A percentile compares a stretch with the other conserved stretches of the same genome.
Conservation (phyloP, 2,797 vertebrate genomes). For the Poeciliopsis infans region DNA sequence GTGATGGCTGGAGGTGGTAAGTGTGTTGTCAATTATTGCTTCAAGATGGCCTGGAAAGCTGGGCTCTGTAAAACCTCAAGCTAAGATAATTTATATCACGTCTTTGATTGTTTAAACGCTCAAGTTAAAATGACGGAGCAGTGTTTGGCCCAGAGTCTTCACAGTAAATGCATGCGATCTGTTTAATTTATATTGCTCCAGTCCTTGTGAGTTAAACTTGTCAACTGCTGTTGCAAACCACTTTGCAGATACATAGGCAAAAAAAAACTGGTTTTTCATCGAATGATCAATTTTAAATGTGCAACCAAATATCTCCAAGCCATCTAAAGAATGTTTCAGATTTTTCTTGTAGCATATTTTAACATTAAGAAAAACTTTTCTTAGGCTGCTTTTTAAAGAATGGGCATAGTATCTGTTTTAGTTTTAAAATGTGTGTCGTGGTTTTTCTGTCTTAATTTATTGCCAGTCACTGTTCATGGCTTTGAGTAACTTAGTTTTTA, state of each 20-base stretch:
- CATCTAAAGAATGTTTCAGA: neutral
- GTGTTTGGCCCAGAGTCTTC: neutral
- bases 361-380: neutral
- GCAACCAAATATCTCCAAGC: neutral
- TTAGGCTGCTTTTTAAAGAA: neutral
- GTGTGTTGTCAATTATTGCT: conserved; percentile 62
- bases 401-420: neutral
- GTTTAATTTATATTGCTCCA: neutral
- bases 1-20: conserved; percentile 35
- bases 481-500: neutral
- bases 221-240: neutral
- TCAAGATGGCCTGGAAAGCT: conserved; percentile 52
- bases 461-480: neutral
- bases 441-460: neutral
- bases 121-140: conserved; percentile 29
- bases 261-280: neutral
- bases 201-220: neutral
- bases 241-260: neutral
- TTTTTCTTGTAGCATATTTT: neutral
- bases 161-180: neutral
- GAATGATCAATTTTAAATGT: neutral
- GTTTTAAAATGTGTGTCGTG: neutral
- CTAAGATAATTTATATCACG: conserved; percentile 34
- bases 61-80: conserved; percentile 42
- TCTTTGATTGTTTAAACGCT: conserved; percentile 13